Evolutionary conservation across 2,888 invertebrate species (phyloP).

Genomic region (Barypeithes pellucidus): DNA sequence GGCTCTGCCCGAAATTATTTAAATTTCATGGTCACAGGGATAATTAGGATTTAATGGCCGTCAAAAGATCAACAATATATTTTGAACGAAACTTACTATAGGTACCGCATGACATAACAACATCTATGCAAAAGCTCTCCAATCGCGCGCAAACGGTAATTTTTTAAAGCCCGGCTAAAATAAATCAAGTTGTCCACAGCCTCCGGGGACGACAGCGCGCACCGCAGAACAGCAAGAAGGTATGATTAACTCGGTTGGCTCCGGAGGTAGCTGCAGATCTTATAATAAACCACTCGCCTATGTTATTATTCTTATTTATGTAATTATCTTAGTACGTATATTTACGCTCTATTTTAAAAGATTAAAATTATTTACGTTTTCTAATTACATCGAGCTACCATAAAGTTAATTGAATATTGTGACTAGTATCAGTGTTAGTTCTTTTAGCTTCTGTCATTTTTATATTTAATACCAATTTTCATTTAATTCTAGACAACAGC

Average conservation of each 20-base stretch:
- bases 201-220: conserved; percentile 45
- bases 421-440: conserved; percentile 33
- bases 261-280: conserved; percentile 49
- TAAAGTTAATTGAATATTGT: conserved; percentile 48
- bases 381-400: conserved; percentile 39
- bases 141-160: conserved; percentile 48
- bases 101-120: background rate
- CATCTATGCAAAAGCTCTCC: conserved; percentile 44
- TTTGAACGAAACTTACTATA: too few species aligned
- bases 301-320: conserved; percentile 56
- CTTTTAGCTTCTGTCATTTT: too few species aligned
- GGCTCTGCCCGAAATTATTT: too few species aligned
- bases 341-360: conserved; percentile 52
- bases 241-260: conserved; percentile 54
- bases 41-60: too few species aligned
- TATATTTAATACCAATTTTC: too few species aligned
- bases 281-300: conserved; percentile 54
- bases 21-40: too few species aligned
- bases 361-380: conserved; percentile 32
- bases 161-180: conserved; percentile 51
- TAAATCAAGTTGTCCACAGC: conserved; percentile 56
- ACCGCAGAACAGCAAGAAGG: conserved; percentile 50
- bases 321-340: conserved; percentile 53
- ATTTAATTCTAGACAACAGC: too few species aligned
- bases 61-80: too few species aligned